Percentiles rank a stretch among this genome's conserved stretches.
Evolutionary conservation across 2,888 invertebrate species (phyloP).

Genomic region (Dicycla oo): DNA sequence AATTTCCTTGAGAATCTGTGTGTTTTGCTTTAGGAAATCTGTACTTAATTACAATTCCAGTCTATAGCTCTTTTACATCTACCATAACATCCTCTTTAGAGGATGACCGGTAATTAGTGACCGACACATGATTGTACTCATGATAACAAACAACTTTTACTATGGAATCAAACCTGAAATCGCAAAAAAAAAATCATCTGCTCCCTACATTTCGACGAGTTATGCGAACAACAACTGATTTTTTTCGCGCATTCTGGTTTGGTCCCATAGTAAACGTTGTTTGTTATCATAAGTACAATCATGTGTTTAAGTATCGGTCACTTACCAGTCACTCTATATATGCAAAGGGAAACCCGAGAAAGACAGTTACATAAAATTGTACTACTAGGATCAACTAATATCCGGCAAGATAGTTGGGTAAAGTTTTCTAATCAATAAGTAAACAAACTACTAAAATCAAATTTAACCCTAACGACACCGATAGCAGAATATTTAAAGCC

Average conservation of each 20-base stretch:
- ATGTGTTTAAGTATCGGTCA: no score
- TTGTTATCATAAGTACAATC: no score
- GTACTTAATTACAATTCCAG: not conserved
- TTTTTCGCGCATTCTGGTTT: no score
- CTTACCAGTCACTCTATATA: no score
- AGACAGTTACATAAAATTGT: not conserved
- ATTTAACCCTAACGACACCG: conserved; percentile 58
- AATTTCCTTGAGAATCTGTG: conserved; percentile 13
- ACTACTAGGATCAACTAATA: not conserved
- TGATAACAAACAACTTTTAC: no score
- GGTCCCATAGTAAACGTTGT: no score
- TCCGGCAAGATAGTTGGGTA: not conserved
- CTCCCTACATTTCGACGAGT: no score
- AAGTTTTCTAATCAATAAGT: conserved; percentile 41
- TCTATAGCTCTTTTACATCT: not conserved
- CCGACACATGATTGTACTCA: no score
- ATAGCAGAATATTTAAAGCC: conserved; percentile 53
- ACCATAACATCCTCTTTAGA: not conserved
- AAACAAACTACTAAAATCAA: conserved; percentile 48
- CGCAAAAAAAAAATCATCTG: no score
- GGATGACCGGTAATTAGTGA: no score
- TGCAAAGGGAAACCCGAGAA: not conserved
- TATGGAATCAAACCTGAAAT: no score
- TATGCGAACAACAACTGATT: no score
- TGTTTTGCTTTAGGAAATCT: conserved; percentile 1